These are phyloP conservation scores for Acleris laterana DNA, from an alignment of 2,888 invertebrate species.

Conservation along the genomic window DNA sequence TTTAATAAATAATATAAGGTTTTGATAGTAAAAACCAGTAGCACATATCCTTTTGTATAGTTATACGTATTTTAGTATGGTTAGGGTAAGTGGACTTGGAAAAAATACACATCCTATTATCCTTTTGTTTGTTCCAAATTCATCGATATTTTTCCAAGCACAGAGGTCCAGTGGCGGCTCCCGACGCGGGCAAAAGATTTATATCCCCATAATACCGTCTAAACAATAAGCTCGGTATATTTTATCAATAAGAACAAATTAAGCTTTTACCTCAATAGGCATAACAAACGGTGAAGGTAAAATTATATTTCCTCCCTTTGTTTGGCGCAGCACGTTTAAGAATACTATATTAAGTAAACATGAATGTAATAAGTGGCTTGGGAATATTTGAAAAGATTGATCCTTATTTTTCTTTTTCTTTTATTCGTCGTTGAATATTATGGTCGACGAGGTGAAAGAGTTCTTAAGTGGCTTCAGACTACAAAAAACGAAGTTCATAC, in stretches of 20 bases:
- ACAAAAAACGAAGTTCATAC: too few species aligned
- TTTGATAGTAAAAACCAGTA: too few species aligned
- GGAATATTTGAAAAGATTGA: too few species aligned
- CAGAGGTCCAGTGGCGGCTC: conserved; percentile 46
- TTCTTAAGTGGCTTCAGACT: too few species aligned
- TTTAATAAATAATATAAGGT: too few species aligned
- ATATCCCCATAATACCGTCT: conserved; percentile 50
- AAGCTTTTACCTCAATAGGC: conserved; percentile 21
- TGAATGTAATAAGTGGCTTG: neutral
- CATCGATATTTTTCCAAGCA: conserved; percentile 13
- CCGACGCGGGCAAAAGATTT: conserved; percentile 57
- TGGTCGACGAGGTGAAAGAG: too few species aligned
- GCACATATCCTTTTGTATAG: too few species aligned
- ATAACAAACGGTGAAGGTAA: conserved; percentile 18
- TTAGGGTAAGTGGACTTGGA: too few species aligned
- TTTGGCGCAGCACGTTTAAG: conserved; percentile 8
- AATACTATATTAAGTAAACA: too few species aligned
- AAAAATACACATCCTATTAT: neutral
- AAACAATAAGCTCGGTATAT: conserved; percentile 55
- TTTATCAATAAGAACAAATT: conserved; percentile 44
- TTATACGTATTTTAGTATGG: too few species aligned
- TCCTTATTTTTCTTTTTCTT: too few species aligned
- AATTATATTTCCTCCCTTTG: conserved; percentile 8
- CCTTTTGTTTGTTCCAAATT: conserved; percentile 8
- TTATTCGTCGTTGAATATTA: too few species aligned